These are phyloP conservation scores for Nymphalis urticae DNA, from an alignment of 2,888 invertebrate species.

Conservation along the genomic window DNA sequence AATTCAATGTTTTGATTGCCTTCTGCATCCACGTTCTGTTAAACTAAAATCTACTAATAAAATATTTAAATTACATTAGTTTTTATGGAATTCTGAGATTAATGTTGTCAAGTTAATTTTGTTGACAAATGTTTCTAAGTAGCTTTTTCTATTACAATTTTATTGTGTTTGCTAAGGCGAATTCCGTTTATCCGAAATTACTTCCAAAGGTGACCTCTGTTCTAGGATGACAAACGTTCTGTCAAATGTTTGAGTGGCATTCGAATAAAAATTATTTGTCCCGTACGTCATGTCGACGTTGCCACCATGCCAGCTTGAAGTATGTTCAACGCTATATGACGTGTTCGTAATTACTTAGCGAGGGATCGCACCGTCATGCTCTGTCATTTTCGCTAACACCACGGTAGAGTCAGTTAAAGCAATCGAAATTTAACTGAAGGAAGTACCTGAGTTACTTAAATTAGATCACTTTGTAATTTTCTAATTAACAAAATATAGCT, in stretches of 20 bases:
- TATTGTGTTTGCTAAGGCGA: not conserved
- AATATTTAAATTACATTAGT: too few species aligned
- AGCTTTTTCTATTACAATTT: not conserved
- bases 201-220: not conserved
- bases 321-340: slow-evolving; percentile 63
- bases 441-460: not conserved
- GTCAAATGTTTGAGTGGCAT: slow-evolving; percentile 3
- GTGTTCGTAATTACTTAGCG: slow-evolving; percentile 77
- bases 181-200: not conserved
- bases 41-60: too few species aligned
- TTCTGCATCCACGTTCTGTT: too few species aligned
- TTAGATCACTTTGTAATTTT: not conserved
- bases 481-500: not conserved
- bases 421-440: slow-evolving; percentile 33
- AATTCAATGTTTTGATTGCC: too few species aligned
- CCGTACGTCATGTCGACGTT: slow-evolving; percentile 29
- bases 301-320: slow-evolving; percentile 47
- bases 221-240: slow-evolving; percentile 10
- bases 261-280: slow-evolving; percentile 38
- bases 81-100: too few species aligned
- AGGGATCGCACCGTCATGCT: slow-evolving; percentile 72
- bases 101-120: not conserved
- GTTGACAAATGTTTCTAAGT: not conserved
- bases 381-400: slow-evolving; percentile 67
- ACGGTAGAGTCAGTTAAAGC: slow-evolving; percentile 34